A percentile compares a stretch with the other conserved stretches of the same genome.
These are phyloP conservation scores for Penaeus chinensis DNA, from an alignment of 1,140 invertebrate species.

Conservation along the genomic window DNA sequence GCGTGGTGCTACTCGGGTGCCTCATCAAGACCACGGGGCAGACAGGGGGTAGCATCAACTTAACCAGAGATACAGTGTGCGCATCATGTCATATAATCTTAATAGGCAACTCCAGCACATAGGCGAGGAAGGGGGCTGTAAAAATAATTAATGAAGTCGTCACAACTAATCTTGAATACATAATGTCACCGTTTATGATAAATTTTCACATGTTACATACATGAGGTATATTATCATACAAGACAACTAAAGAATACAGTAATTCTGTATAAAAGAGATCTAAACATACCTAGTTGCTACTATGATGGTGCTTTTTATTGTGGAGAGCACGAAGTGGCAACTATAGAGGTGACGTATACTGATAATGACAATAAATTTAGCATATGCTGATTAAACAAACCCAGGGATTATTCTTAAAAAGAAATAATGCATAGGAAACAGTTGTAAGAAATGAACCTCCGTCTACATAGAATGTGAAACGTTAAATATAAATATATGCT, in stretches of 20 bases:
- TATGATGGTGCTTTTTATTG: conserved; percentile 1
- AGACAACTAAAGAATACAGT: conserved; percentile 13
- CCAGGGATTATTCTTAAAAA: no score
- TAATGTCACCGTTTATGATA: conserved; percentile 20
- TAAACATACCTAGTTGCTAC: no score
- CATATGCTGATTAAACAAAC: no score
- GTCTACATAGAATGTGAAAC: no score
- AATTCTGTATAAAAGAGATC: not conserved
- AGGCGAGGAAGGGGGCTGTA: not conserved
- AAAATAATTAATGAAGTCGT: not conserved
- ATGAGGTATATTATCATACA: conserved; percentile 32
- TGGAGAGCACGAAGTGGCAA: not conserved
- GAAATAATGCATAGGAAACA: no score
- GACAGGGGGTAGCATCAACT: conserved; percentile 25
- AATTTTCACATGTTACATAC: conserved; percentile 15
- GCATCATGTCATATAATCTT: conserved; percentile 25
- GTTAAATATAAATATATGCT: no score
- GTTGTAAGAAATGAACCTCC: no score
- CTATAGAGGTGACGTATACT: not conserved
- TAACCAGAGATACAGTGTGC: conserved; percentile 52
- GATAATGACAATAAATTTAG: no score
- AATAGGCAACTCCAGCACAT: conserved; percentile 39
- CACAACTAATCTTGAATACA: conserved; percentile 21
- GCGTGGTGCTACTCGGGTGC: not conserved
- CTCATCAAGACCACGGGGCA: not conserved